Evolutionary conservation across 1,140 invertebrate genomes (phyloP), one percentile per base, ranked within the genome.

Genomic region (Choristoneura fumiferana): DNA sequence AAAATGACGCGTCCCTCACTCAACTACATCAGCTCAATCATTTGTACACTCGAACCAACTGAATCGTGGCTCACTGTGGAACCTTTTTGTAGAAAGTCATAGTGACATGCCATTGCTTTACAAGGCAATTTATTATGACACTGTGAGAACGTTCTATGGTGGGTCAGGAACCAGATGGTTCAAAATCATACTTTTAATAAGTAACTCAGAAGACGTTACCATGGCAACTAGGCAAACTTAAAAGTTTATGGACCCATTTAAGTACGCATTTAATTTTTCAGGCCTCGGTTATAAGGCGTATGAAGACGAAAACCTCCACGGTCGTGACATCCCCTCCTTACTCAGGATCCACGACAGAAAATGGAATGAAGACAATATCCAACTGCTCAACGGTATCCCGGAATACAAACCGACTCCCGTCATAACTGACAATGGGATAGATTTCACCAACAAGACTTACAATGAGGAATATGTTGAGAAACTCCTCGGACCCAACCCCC

Each of bases 221-320:
- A n/a, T n/a, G n/a, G n/a, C n/a, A n/a, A n/a, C n/a, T n/a, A n/a
- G n/a, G n/a, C n/a, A n/a, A n/a, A n/a, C n/a, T n/a, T n/a, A n/a
- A n/a, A n/a, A n/a, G n/a, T 52, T 22, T 33, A 59, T 1, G 38
- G 2, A 45, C 4, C 34, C 37, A 29, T 54, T 60, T 39, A 17
- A 38, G n/a, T n/a, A 36, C 13, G 13, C 29, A 13, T 8, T 36
- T 13, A 4, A 35, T 17, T 59, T 62, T 62, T 1, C 63, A 87
- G 82, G 69, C 8, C 67, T 87, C 0, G 82, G 84, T 13, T 87
- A 78, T 54, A 67, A 67, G 13, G 72, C 54, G 0, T 78, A 71
- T 29, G 65, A 76, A 52, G 69, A 82, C 49, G 76, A 74, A 0
- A 55, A 57, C 0, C 68, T 87, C 0, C 63, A 72, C 53, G 84